A percentile compares a stretch with the other conserved stretches of the same genome.
phyloP scores from a whole-genome alignment of 2,797 vertebrate species.

The Pogoniulus pusillus region DNA sequence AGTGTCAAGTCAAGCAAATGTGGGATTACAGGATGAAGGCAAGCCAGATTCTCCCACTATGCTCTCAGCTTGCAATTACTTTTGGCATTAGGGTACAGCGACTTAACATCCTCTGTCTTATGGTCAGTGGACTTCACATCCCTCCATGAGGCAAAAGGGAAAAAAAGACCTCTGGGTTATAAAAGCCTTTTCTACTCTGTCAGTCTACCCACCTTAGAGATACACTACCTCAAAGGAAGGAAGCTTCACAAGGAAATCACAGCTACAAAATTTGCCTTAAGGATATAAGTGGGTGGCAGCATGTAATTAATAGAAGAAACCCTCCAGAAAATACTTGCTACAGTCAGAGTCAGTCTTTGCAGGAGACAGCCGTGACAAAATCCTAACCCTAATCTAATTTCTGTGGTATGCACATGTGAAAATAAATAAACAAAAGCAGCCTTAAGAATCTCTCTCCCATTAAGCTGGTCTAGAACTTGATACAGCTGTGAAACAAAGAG shows the following conservation, averaged over 20 bases:
- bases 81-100: not conserved
- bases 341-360: slow-evolving; percentile 51
- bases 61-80: not conserved
- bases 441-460: slow-evolving; percentile 36
- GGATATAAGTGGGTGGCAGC: slow-evolving; percentile 62
- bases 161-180: not conserved
- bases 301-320: slow-evolving; percentile 63
- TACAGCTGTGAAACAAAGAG: slow-evolving; percentile 12
- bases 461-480: slow-evolving; percentile 51
- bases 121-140: not conserved
- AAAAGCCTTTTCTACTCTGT: not conserved
- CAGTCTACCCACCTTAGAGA: not conserved
- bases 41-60: not conserved
- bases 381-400: slow-evolving; percentile 62
- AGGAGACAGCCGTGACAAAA: slow-evolving; percentile 60
- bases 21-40: not conserved
- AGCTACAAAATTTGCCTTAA: slow-evolving; percentile 57
- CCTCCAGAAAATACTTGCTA: slow-evolving; percentile 56
- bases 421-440: slow-evolving; percentile 60
- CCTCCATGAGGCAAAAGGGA: not conserved
- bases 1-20: not conserved
- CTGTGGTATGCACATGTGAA: slow-evolving; percentile 55
- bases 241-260: slow-evolving; percentile 42
- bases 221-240: slow-evolving; percentile 21
- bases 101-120: not conserved